Evolutionary conservation across 2,888 invertebrate genomes (phyloP).

Genomic region (Clitarchus hookeri): DNA sequence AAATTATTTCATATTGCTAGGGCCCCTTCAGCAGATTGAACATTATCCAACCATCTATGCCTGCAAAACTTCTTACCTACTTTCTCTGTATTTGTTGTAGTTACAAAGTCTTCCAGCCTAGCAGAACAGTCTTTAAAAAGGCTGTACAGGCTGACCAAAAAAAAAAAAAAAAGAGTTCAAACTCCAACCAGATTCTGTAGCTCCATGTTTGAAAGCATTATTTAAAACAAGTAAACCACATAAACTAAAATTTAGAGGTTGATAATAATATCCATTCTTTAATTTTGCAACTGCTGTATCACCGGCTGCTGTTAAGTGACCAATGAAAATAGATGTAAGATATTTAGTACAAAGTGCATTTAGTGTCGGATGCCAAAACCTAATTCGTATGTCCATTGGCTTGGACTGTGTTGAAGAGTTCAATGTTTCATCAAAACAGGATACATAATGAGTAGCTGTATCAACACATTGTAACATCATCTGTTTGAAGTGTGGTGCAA

Average conservation of each 20-base stretch:
- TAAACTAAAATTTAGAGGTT: background rate
- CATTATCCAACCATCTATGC: background rate
- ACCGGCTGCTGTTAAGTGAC: background rate
- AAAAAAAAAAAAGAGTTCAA: background rate
- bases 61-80: background rate
- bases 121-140: background rate
- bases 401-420: background rate
- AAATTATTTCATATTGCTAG: background rate
- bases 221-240: background rate
- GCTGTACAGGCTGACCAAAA: background rate
- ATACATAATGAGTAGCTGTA: background rate
- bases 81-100: background rate
- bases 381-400: background rate
- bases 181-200: background rate
- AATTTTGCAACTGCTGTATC: background rate
- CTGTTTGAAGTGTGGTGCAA: background rate
- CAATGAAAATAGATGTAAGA: constrained; percentile 1
- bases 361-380: background rate
- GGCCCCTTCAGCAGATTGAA: background rate
- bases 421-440: background rate
- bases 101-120: background rate
- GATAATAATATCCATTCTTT: background rate
- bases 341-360: background rate
- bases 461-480: background rate
- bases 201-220: constrained; percentile 6